Base-by-base conservation (phyloP, 2,113 vertebrate genomes). In the Ctenomys sociabilis region DNA sequence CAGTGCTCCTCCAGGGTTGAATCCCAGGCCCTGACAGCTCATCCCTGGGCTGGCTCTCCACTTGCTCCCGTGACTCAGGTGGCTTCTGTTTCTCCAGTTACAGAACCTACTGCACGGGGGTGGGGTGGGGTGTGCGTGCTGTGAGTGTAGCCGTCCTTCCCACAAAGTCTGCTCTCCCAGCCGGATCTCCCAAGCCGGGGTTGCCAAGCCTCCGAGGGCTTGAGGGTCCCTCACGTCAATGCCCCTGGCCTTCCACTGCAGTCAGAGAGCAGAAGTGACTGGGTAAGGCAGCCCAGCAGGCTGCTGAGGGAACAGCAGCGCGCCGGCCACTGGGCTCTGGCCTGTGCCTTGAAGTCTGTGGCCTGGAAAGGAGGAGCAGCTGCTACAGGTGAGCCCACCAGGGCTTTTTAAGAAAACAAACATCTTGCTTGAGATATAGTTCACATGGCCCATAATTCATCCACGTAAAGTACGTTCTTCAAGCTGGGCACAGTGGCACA, bases 1-100 rank as follows among this genome's bases (percentile, higher is more conserved):
- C 0, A 0, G 40, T 26, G n/a, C 14, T 35, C 40, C 73, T 85
- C 9, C 21, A 35, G 21, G 49, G n/a, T 22, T 5, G 3, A 37
- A 8, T 8, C 22, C 11, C 57, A 68, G 85, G 66, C 49, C 40
- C 49, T 0, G 0, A 45, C 21, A 1, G 7, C 54, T 32, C 3
- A 8, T 89, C 7, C 40, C n/a, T 40, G 89, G 82, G 49, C 19
- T 54, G 40, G 68, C 37, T 49, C 40, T 49, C 26, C 12, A 49
- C 73, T 61, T 43, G 5, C 8, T 66, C 30, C 52, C 16, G 40
- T n/a, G 68, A 52, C 32, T 57, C 28, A 66, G 80, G 59, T 40
- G 32, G 84, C 21, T 54, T 93, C 91, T 82, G 57, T 45, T 64
- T 26, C 26, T 59, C 66, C 61, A 17, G 3, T 13, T 26, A 30